Evolutionary conservation across 1,140 invertebrate species (phyloP), one percentile per base, ranked within the genome.

Genomic region (Chrysomallon squamiferum): DNA sequence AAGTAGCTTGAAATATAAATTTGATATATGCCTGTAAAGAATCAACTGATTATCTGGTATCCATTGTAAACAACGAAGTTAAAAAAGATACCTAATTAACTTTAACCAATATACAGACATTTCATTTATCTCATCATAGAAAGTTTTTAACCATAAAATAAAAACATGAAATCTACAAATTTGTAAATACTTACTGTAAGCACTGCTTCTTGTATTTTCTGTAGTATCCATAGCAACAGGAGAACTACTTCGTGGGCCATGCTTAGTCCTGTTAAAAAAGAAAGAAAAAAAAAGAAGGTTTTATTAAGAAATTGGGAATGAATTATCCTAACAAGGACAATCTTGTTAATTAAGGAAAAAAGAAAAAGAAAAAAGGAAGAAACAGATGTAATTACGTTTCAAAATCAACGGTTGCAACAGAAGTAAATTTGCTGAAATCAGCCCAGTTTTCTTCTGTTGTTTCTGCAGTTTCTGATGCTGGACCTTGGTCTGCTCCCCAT

Each of bases 171-270:
- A n/a, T n/a, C n/a, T n/a, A n/a, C n/a, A n/a, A n/a, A n/a, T n/a
- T n/a, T n/a, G n/a, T 27, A 22, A 13, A 58, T 43, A 75, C 74
- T 76, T 72, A 84, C 80, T 71, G 59, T 82, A 81, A 43, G 72
- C 75, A 71, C 68, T 74, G 56, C 71, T 69, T 69, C 76, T 76
- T 64, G 77, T 76, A 59, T 61, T 69, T 66, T 84, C 82, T 60
- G 73, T 75, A 2, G 80, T 82, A 70, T 84, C 82, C 82, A 84
- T 84, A 52, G 70, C 79, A 50, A 82, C 77, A 54, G 82, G 82
- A 49, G 82, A 84, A 71, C 79, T 83, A 70, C 76, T 83, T 66
- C 82, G 72, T n/a, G 80, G 80, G n/a, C 71, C 76, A 32, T 65
- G 66, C 20, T 67, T 66, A 62, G 50, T 66, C 29, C 75, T 78